phyloP scores from a whole-genome alignment of 2,888 invertebrate species.

The Noctua fimbriata region DNA sequence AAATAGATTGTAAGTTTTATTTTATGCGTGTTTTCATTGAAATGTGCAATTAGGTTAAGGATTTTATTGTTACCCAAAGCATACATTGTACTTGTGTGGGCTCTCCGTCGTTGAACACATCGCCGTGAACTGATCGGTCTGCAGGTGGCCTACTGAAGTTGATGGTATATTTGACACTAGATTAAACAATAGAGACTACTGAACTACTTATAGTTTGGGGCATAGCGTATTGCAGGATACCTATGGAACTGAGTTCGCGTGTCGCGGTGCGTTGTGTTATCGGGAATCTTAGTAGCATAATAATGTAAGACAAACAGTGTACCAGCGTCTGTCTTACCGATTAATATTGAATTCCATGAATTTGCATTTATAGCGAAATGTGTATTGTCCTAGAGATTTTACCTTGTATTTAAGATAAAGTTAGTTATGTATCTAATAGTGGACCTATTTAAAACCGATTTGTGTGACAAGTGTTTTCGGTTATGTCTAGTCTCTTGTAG shows the following conservation, averaged over 20 bases:
- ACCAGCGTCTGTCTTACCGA: constrained; percentile 79
- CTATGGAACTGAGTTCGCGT: constrained; percentile 51
- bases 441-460: constrained; percentile 84
- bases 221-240: constrained; percentile 51
- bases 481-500: constrained; percentile 83
- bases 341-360: constrained; percentile 90
- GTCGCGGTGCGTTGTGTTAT: constrained; percentile 76
- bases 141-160: constrained; percentile 57
- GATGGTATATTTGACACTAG: constrained; percentile 64
- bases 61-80: constrained; percentile 88
- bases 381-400: constrained; percentile 90
- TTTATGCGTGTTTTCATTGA: constrained; percentile 86
- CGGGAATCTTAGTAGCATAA: constrained; percentile 87
- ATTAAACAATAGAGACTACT: constrained; percentile 64
- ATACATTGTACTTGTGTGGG: constrained; percentile 80
- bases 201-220: constrained; percentile 65
- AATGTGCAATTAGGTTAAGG: constrained; percentile 87
- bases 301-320: constrained; percentile 82
- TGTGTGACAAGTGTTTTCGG: constrained; percentile 84
- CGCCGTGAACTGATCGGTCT: constrained; percentile 44
- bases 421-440: constrained; percentile 78
- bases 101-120: constrained; percentile 61
- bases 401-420: constrained; percentile 88
- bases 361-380: constrained; percentile 90
- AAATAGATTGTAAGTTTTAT: constrained; percentile 83